Evolutionary conservation across 2,888 invertebrate genomes (phyloP).

Genomic region (Zygogramma bicolorata): DNA sequence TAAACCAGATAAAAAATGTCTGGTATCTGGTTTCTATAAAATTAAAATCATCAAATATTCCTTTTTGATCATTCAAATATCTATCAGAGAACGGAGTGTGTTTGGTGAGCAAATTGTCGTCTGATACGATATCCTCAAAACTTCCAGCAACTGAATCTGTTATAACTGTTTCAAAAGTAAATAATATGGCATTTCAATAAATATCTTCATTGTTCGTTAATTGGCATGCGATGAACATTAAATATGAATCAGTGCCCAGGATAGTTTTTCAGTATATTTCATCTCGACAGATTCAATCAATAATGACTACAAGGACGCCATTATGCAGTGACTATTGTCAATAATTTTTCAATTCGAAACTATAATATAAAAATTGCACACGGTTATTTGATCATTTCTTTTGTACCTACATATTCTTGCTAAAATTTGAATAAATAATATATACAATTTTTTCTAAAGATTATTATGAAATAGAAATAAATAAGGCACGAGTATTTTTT

Average conservation of each 20-base stretch:
- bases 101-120: conserved; percentile 1
- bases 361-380: not conserved
- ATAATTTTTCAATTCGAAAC: not conserved
- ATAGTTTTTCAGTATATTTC: not conserved
- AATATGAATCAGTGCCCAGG: not conserved
- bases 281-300: not conserved
- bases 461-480: not conserved
- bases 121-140: not conserved
- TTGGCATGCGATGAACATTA: not conserved
- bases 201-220: not conserved
- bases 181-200: conserved; percentile 15
- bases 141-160: not conserved
- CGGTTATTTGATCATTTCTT: conserved; percentile 29
- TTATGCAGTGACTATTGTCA: not conserved
- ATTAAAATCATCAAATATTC: no score
- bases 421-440: conserved; percentile 32
- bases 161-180: conserved; percentile 13
- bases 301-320: no score
- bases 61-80: no score
- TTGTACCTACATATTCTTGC: conserved; percentile 26
- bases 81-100: not conserved
- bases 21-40: no score
- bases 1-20: no score
- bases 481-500: not conserved
- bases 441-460: conserved; percentile 29